These are phyloP conservation scores for Tholera decimalis DNA, from an alignment of 2,888 invertebrate species.

Conservation along the genomic window DNA sequence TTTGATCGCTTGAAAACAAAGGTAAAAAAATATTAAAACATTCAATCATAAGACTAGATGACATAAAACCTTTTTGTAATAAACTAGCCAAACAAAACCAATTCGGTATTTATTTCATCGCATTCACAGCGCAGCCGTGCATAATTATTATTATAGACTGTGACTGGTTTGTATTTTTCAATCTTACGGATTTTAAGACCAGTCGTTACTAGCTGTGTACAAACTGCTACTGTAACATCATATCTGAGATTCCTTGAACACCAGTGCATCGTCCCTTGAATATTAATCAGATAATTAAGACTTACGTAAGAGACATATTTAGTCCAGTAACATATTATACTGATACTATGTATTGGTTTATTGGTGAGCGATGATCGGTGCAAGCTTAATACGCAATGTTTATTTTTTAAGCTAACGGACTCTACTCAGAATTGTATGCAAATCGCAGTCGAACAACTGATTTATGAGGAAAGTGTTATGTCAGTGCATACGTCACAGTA, in stretches of 20 bases:
- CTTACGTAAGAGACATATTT: constrained; percentile 30
- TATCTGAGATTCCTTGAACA: constrained; percentile 30
- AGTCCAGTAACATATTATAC: constrained; percentile 6
- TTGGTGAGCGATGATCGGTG: background rate
- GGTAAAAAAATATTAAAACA: background rate
- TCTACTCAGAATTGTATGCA: constrained; percentile 5
- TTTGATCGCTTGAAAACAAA: background rate
- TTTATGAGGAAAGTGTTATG: constrained; percentile 3
- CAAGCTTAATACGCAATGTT: constrained; percentile 12
- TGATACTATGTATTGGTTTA: constrained; percentile 1
- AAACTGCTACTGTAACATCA: constrained; percentile 24
- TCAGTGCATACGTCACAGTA: background rate
- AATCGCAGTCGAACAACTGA: constrained; percentile 8
- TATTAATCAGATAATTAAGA: constrained; percentile 41
- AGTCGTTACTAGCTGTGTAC: background rate
- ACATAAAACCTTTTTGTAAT: background rate
- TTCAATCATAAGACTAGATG: background rate
- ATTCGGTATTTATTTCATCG: background rate
- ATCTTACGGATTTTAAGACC: background rate
- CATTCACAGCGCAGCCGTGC: background rate
- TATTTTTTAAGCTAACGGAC: constrained; percentile 2
- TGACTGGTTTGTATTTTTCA: background rate
- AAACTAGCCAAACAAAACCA: background rate
- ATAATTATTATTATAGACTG: background rate
- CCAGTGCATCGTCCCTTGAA: constrained; percentile 36